Conservation (phyloP, 2,797 vertebrate species). For the Avahi laniger region DNA sequence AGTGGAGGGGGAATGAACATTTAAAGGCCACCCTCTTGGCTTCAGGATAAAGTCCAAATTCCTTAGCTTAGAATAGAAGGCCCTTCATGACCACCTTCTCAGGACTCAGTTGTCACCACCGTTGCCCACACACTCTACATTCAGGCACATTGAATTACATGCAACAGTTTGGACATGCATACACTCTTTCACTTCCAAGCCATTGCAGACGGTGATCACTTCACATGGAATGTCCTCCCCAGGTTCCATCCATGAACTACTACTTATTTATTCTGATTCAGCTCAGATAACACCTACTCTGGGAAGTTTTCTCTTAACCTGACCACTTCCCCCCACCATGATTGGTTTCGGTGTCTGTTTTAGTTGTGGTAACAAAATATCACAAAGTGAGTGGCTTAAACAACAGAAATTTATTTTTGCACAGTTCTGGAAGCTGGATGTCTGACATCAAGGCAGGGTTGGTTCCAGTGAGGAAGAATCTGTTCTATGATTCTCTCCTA, state of each 20-base stretch:
- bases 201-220: background rate
- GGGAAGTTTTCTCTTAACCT: background rate
- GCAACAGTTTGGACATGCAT: background rate
- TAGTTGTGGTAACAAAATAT: background rate
- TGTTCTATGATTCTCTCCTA: background rate
- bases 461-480: background rate
- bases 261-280: conserved; percentile 28
- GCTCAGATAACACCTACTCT: background rate
- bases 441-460: background rate
- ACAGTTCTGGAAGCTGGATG: background rate
- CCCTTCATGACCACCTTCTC: background rate
- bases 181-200: background rate
- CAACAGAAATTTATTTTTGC: background rate
- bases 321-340: background rate
- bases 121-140: background rate
- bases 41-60: conserved; percentile 24
- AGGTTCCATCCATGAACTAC: background rate
- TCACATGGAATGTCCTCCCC: background rate
- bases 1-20: background rate
- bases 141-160: background rate
- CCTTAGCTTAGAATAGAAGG: conserved; percentile 1
- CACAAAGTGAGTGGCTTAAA: background rate
- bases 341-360: background rate
- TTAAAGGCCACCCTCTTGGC: background rate
- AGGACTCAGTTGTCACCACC: background rate